phyloP scores from a whole-genome alignment of 2,113 vertebrate genomes.

The Megaceryle torquata region DNA sequence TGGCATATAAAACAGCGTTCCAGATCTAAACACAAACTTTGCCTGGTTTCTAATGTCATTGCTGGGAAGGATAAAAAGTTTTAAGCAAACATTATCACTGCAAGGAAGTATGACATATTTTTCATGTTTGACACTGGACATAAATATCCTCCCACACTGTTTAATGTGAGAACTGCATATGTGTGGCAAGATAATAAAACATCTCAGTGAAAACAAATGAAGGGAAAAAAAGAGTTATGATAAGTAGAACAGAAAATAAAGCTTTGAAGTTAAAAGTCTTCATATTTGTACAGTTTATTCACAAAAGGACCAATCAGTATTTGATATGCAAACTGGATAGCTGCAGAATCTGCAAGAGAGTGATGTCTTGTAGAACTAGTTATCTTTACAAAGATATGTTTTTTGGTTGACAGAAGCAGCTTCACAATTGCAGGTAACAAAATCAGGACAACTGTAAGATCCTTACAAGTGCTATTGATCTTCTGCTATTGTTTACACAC shows the following conservation, averaged over 20 bases:
- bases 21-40: constrained; percentile 45
- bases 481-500: neutral
- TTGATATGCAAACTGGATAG: neutral
- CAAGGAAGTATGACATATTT: constrained; percentile 43
- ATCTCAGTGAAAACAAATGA: constrained; percentile 55
- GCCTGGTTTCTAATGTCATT: constrained; percentile 28
- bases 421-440: neutral
- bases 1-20: constrained; percentile 27
- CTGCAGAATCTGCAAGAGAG: neutral
- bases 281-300: constrained; percentile 3
- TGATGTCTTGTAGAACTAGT: neutral
- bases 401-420: neutral
- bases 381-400: neutral
- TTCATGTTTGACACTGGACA: constrained; percentile 49
- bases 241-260: constrained; percentile 24
- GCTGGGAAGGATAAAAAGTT: constrained; percentile 48
- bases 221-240: neutral
- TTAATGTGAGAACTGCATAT: constrained; percentile 51
- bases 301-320: neutral
- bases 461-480: neutral
- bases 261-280: constrained; percentile 48
- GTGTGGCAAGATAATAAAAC: constrained; percentile 44
- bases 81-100: constrained; percentile 49
- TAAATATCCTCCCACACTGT: constrained; percentile 63
- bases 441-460: neutral